Evolutionary conservation across 2,113 vertebrate species (phyloP).

Genomic region (Menidia beryllina): DNA sequence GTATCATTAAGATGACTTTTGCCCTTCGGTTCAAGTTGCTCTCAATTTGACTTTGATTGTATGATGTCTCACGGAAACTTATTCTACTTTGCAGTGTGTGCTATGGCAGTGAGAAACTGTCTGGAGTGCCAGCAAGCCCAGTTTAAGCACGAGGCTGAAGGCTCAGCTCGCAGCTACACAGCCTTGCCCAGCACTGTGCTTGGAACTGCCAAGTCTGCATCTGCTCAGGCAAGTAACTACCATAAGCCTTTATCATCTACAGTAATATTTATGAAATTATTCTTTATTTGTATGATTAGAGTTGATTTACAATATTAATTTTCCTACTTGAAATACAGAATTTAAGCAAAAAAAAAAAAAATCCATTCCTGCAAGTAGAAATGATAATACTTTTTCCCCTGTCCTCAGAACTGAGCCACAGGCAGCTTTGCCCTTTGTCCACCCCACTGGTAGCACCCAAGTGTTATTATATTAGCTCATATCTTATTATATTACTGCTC

Average conservation of each 20-base stretch:
- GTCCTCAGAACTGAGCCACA: slow-evolving; percentile 1
- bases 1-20: neutral
- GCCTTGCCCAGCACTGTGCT: slow-evolving; percentile 68
- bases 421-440: slow-evolving; percentile 29
- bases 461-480: slow-evolving; percentile 69
- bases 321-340: too few species aligned
- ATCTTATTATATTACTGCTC: slow-evolving; percentile 71
- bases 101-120: slow-evolving; percentile 95
- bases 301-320: too few species aligned
- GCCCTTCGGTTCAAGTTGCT: neutral
- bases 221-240: slow-evolving; percentile 87
- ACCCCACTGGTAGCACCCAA: slow-evolving; percentile 32
- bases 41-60: slow-evolving; percentile 25
- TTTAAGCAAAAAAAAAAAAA: too few species aligned
- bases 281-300: too few species aligned
- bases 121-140: slow-evolving; percentile 93
- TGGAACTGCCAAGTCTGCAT: slow-evolving; percentile 82
- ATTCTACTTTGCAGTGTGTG: slow-evolving; percentile 85
- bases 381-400: neutral
- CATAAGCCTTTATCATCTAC: neutral
- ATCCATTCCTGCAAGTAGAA: neutral
- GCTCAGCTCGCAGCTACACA: slow-evolving; percentile 73
- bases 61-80: slow-evolving; percentile 27
- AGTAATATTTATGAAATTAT: too few species aligned
- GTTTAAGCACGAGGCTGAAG: slow-evolving; percentile 77